phyloP scores from a whole-genome alignment of 2,797 vertebrate genomes.

The Gymnopithys bicolor region DNA sequence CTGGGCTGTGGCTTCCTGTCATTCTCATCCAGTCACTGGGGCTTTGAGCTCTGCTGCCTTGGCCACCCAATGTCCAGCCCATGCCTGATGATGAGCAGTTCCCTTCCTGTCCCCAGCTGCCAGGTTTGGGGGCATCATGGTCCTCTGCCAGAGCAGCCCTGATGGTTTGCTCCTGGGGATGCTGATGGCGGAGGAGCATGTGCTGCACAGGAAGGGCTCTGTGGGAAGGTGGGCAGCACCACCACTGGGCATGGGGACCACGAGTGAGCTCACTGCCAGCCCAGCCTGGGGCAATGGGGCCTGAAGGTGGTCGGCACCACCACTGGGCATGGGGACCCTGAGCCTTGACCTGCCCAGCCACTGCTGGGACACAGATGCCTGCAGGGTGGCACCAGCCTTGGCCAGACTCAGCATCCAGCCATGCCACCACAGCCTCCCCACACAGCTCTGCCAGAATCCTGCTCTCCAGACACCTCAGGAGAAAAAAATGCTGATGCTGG shows the following conservation, averaged over 20 bases:
- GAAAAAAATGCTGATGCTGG: neutral
- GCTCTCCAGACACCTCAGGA: rapidly evolving
- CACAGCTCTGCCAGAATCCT: rapidly evolving
- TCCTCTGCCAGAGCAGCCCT: neutral
- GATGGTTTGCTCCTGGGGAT: rapidly evolving
- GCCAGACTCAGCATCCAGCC: rapidly evolving
- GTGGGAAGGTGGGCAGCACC: rapidly evolving
- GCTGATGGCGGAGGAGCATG: rapidly evolving
- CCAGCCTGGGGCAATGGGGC: rapidly evolving
- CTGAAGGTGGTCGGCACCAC: neutral
- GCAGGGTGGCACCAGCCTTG: neutral
- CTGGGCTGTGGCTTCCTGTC: neutral
- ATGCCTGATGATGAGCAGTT: rapidly evolving
- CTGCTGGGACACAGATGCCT: rapidly evolving
- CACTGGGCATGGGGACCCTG: rapidly evolving
- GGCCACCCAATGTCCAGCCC: too few relatives aligned
- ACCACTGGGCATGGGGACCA: too few relatives aligned
- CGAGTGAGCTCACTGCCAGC: neutral
- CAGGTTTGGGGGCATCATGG: rapidly evolving
- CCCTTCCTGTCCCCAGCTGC: neutral
- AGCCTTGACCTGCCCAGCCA: rapidly evolving
- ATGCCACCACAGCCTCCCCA: neutral
- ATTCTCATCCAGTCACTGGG: rapidly evolving
- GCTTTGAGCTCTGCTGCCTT: neutral
- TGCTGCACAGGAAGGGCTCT: neutral